These are phyloP conservation scores for Poeciliopsis occidentalis DNA, from an alignment of 2,113 vertebrate genomes.

Conservation along the genomic window DNA sequence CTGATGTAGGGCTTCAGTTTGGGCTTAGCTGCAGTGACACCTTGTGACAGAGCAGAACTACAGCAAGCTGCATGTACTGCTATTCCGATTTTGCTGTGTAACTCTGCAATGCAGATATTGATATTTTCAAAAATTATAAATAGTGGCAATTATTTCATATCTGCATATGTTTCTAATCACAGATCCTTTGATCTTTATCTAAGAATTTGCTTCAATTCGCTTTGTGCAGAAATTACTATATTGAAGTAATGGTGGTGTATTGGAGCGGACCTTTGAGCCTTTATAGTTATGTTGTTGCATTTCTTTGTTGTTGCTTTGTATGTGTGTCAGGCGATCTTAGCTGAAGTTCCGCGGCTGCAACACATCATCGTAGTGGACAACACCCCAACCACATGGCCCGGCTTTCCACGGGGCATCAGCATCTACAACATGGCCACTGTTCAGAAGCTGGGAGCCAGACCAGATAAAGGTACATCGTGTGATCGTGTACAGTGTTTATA, in stretches of 20 bases:
- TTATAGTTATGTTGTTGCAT: neutral
- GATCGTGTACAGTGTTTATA: neutral
- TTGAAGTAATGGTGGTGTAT: neutral
- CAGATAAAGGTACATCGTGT: constrained; percentile 75
- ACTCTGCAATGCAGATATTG: neutral
- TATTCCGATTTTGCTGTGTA: neutral
- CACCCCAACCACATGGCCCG: constrained; percentile 79
- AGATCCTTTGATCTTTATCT: neutral
- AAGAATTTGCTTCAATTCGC: neutral
- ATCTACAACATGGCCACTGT: constrained; percentile 91
- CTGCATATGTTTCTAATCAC: neutral
- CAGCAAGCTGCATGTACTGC: neutral
- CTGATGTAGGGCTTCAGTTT: neutral
- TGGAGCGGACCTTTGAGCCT: neutral
- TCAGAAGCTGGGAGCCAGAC: constrained; percentile 84
- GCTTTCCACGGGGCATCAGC: constrained; percentile 85
- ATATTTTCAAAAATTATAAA: neutral
- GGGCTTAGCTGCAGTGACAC: neutral
- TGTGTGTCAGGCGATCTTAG: constrained; percentile 84
- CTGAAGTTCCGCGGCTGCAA: constrained; percentile 84
- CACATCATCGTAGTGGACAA: constrained; percentile 91
- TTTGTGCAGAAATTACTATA: neutral
- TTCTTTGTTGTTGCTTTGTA: neutral
- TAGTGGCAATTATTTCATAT: neutral
- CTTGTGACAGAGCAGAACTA: neutral